These are phyloP conservation scores for Brienomyrus longianalis DNA, from an alignment of 2,113 vertebrate species.

Conservation along the genomic window DNA sequence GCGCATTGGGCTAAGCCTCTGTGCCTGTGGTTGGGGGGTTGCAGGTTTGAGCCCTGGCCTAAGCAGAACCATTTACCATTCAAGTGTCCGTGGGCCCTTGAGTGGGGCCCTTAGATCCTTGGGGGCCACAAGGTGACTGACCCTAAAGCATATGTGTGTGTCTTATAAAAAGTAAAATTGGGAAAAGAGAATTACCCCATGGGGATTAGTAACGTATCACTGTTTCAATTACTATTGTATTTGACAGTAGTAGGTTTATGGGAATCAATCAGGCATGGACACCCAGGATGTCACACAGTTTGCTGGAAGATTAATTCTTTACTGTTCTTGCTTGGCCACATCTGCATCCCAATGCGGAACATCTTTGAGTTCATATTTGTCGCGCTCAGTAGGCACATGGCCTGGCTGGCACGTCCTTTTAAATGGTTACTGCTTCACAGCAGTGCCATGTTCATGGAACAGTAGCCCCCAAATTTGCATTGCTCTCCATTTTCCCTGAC, in stretches of 20 bases:
- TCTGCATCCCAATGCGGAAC: background rate
- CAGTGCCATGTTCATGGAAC: background rate
- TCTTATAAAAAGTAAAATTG: background rate
- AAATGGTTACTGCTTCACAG: background rate
- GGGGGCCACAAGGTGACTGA: background rate
- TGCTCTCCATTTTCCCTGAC: background rate
- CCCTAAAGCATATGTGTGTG: background rate
- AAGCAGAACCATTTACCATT: background rate
- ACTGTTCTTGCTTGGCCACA: background rate
- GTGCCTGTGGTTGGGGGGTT: background rate
- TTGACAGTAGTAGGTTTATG: background rate
- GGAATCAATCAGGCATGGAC: background rate
- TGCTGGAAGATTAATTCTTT: background rate
- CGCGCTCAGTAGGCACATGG: background rate
- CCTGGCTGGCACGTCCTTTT: background rate
- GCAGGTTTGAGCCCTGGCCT: background rate
- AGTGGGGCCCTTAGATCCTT: background rate
- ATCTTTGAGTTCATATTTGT: background rate
- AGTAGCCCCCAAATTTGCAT: background rate
- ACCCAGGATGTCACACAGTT: background rate
- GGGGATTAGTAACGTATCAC: background rate
- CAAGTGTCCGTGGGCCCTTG: background rate
- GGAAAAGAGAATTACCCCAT: background rate
- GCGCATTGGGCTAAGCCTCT: background rate
- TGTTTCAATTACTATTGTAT: background rate